A percentile compares a stretch with the other conserved stretches of the same genome.
Conservation (phyloP, 2,113 vertebrate genomes). For the Romanogobio albipinnatus region DNA sequence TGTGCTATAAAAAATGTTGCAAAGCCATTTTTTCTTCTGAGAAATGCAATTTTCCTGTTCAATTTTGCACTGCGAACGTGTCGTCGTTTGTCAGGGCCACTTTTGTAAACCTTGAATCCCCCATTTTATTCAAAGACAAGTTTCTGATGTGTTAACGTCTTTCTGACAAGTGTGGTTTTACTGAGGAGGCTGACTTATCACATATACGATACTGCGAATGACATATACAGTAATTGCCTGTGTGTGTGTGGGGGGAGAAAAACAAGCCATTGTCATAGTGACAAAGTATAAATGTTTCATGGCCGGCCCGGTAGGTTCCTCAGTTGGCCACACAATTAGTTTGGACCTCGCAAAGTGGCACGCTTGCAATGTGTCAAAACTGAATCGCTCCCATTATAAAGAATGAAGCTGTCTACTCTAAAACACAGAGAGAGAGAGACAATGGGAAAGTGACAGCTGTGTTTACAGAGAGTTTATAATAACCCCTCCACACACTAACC, state of each 20-base stretch:
- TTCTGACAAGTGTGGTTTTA: background rate
- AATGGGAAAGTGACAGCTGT: background rate
- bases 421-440: background rate
- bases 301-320: background rate
- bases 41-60: background rate
- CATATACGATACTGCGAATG: background rate
- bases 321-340: background rate
- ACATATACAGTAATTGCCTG: background rate
- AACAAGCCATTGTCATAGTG: background rate
- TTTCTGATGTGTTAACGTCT: background rate
- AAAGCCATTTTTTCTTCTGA: slow-evolving; percentile 11
- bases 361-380: slow-evolving; percentile 2
- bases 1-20: background rate
- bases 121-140: background rate
- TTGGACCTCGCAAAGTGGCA: background rate
- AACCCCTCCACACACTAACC: slow-evolving; percentile 7
- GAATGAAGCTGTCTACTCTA: background rate
- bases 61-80: background rate
- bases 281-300: background rate
- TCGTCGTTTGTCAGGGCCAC: background rate
- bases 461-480: slow-evolving; percentile 11
- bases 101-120: background rate
- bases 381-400: background rate
- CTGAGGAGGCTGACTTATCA: background rate
- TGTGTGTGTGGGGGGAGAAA: background rate